Percentiles rank a stretch among this genome's conserved stretches.
These are phyloP conservation scores for Epinephelus moara DNA, from an alignment of 2,113 vertebrate species.

Conservation along the genomic window DNA sequence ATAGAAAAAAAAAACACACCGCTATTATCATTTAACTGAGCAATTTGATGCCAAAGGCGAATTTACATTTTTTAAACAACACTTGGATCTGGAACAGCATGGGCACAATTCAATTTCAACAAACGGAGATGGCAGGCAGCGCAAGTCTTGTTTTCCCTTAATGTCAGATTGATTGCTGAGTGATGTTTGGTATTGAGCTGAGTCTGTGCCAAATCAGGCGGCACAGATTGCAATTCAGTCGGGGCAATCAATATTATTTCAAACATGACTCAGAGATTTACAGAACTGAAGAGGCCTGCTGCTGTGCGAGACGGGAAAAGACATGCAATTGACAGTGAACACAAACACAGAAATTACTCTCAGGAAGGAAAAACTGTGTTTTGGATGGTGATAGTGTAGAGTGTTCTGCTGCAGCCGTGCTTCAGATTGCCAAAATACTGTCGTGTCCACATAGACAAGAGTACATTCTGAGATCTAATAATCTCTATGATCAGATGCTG, in stretches of 20 bases:
- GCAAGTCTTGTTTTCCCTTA: constrained; percentile 41
- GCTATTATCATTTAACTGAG: constrained; percentile 38
- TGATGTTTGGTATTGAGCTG: constrained; percentile 53
- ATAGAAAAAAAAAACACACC: neutral
- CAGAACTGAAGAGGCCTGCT: constrained; percentile 34
- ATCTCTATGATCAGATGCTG: neutral
- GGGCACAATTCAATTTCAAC: constrained; percentile 42
- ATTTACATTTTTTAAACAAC: constrained; percentile 42
- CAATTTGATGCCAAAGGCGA: constrained; percentile 37
- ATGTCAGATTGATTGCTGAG: constrained; percentile 57
- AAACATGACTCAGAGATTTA: constrained; percentile 42
- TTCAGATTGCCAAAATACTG: neutral
- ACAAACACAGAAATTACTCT: constrained; percentile 37
- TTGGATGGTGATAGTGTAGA: neutral
- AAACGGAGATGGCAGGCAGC: constrained; percentile 32
- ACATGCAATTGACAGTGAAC: constrained; percentile 24
- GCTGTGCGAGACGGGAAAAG: constrained; percentile 38
- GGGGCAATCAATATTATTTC: constrained; percentile 52
- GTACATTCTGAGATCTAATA: neutral
- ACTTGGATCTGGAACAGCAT: constrained; percentile 38
- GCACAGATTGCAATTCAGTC: constrained; percentile 56
- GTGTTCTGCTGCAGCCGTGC: neutral
- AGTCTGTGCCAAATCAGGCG: constrained; percentile 46
- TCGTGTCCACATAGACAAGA: neutral
- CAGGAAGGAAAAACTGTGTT: constrained; percentile 11